Evolutionary conservation across 64 coral and sea anemone genomes (phyloP), one percentile per base, ranked within the genome.

Genomic region (Pocillopora damicornis): DNA sequence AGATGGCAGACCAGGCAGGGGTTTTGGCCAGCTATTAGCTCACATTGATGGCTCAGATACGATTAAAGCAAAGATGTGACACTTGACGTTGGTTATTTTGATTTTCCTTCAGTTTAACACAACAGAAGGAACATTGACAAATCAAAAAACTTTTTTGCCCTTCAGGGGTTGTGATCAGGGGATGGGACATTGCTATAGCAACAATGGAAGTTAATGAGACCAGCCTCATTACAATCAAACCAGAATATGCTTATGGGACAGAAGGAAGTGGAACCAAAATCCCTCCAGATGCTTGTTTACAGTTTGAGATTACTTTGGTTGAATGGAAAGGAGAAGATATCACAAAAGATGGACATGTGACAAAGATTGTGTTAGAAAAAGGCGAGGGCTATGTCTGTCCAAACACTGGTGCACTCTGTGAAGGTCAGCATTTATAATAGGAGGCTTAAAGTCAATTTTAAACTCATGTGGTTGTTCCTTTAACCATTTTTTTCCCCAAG

Each of bases 161-260:
- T 76, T 1, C 36, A 91, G 90, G 90, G 16, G 82, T 91, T 59
- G 90, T 91, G 13, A 91, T 91, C 2, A 61, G 11, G 59, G 90
- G 90, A 79, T 91, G 90, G 90, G 90, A 91, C 22, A 87, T 91
- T 38, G 81, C 74, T 59, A 25, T 91, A 12, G 16, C 90, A 1
- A 79, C 90, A 60, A 91, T 91, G 90, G 87, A 18, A 45, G 25
- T 67, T 0, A 75, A 75, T 18, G 90, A 91, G 63, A 91, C 75
- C 5, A 76, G 81, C 25, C 42, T 35, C 8, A 65, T 91, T 11
- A 91, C 90, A 11, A 60, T 86, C 10, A 78, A 60, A 13, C 75
- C 90, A 72, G 62, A 91, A 13, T 91, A 91, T 62, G 90, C 77
- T 61, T 91, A 91, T 68, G 90, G 90, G 16, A 73, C 78, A 69